A percentile compares a stretch with the other conserved stretches of the same genome.
phyloP scores from a whole-genome alignment of 2,888 invertebrate genomes.

The Mechanitis messenoides region DNA sequence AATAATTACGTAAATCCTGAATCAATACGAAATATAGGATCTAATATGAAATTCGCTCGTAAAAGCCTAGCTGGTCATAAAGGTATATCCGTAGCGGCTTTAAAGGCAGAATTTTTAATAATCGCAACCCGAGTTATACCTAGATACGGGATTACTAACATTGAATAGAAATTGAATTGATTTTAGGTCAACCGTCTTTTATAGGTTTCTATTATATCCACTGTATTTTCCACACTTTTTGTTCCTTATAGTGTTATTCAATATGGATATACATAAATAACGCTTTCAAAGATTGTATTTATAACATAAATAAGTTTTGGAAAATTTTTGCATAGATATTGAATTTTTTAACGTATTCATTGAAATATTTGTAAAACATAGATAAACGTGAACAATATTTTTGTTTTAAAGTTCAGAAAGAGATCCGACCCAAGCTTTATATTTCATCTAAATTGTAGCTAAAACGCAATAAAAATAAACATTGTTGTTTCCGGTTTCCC shows the following conservation, averaged over 20 bases:
- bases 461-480: slow-evolving; percentile 54
- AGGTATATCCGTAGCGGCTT: slow-evolving; percentile 60
- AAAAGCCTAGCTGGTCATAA: slow-evolving; percentile 68
- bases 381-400: slow-evolving; percentile 14
- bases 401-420: slow-evolving; percentile 16
- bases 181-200: slow-evolving; percentile 31
- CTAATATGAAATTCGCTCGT: slow-evolving; percentile 66
- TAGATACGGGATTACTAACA: slow-evolving; percentile 50
- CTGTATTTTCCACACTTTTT: slow-evolving; percentile 1
- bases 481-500: slow-evolving; percentile 51
- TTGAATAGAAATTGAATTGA: slow-evolving; percentile 58
- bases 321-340: too few species aligned
- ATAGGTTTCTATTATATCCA: slow-evolving; percentile 12
- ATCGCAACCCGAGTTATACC: slow-evolving; percentile 53
- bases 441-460: slow-evolving; percentile 28
- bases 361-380: slow-evolving; percentile 11
- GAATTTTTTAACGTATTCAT: too few species aligned
- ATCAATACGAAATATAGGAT: slow-evolving; percentile 57
- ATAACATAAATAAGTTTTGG: too few species aligned
- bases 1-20: slow-evolving; percentile 52
- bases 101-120: slow-evolving; percentile 66
- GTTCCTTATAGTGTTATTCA: not conserved
- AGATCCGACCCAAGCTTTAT: slow-evolving; percentile 12
- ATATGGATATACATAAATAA: not conserved
- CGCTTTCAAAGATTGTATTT: not conserved